Evolutionary conservation across 2,113 vertebrate species (phyloP).

Genomic region (Phasianus colchicus): DNA sequence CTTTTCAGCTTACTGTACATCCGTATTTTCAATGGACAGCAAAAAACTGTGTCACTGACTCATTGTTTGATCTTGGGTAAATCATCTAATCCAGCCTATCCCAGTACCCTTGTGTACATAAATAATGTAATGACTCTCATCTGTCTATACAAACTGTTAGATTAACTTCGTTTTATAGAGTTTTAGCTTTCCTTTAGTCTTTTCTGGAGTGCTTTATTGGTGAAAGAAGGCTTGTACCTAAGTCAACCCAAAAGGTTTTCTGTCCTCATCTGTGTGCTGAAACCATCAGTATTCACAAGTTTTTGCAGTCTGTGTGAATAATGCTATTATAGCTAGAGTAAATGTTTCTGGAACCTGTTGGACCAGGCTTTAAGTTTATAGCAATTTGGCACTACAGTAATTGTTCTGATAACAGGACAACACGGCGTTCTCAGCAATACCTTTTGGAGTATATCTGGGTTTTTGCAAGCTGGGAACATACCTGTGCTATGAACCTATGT

Average conservation of each 20-base stretch:
- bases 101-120: conserved; percentile 39
- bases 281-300: not conserved
- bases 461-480: not conserved
- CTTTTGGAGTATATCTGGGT: not conserved
- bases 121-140: conserved; percentile 63
- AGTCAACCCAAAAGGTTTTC: not conserved
- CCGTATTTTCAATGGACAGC: conserved; percentile 64
- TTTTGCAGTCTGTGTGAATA: not conserved
- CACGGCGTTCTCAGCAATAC: not conserved
- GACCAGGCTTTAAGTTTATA: not conserved
- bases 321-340: not conserved
- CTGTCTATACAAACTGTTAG: conserved; percentile 35
- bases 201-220: not conserved
- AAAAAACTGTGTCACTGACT: conserved; percentile 68
- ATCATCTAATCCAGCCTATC: conserved; percentile 58
- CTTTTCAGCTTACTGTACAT: conserved; percentile 66
- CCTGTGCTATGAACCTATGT: not conserved
- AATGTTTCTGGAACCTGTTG: not conserved
- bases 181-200: not conserved
- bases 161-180: conserved; percentile 14
- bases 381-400: not conserved
- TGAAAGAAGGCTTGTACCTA: not conserved
- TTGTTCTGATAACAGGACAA: not conserved
- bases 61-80: conserved; percentile 68
- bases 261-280: not conserved